Percentiles rank a stretch among this genome's conserved stretches.
Evolutionary conservation across 2,888 invertebrate species (phyloP).

Genomic region (Cosmorhoe ocellata): DNA sequence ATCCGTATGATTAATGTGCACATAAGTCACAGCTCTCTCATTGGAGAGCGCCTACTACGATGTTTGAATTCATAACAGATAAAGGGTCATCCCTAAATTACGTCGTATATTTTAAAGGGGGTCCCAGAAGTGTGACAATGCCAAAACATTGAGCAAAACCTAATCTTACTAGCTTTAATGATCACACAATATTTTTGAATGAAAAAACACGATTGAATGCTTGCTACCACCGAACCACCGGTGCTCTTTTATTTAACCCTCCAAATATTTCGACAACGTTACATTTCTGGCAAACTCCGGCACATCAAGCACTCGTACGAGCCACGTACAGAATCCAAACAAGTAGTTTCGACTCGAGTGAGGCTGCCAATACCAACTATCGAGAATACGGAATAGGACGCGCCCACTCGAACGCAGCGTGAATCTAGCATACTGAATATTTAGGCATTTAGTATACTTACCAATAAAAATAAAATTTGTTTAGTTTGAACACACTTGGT

Average conservation of each 20-base stretch:
- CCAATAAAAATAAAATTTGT: neutral
- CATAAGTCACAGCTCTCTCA: conserved; percentile 7
- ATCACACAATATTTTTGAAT: too few relatives aligned
- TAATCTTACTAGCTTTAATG: too few relatives aligned
- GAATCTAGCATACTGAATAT: neutral
- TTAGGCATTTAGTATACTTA: neutral
- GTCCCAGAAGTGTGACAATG: conserved; percentile 2
- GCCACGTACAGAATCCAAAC: conserved; percentile 11
- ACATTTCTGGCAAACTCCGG: neutral
- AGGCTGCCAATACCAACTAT: neutral
- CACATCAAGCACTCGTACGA: neutral
- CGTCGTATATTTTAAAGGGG: conserved; percentile 1
- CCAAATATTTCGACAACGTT: too few relatives aligned
- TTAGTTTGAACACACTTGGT: too few relatives aligned
- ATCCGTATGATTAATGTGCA: neutral
- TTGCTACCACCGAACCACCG: too few relatives aligned
- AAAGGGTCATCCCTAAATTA: conserved; percentile 16
- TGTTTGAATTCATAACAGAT: conserved; percentile 18
- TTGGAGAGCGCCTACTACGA: conserved; percentile 7
- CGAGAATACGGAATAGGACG: conserved; percentile 12
- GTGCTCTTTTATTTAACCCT: too few relatives aligned
- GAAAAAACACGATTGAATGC: too few relatives aligned
- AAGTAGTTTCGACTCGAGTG: conserved; percentile 1
- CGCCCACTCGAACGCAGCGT: conserved; percentile 19
- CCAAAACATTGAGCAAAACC: neutral